These are phyloP conservation scores for Danio albolineatus DNA, from an alignment of 2,797 vertebrate species.

Conservation along the genomic window DNA sequence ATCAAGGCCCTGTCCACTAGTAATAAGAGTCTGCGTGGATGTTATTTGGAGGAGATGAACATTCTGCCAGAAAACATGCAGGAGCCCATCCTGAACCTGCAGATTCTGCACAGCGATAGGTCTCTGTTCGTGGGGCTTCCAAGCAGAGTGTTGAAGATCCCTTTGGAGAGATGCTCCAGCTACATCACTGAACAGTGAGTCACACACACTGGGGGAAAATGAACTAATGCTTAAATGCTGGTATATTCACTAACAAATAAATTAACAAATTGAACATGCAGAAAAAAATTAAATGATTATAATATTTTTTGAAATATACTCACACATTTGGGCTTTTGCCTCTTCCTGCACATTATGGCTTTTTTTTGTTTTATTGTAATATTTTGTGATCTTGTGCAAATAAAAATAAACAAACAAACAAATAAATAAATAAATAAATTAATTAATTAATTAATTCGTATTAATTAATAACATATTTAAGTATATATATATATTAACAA, in stretches of 20 bases:
- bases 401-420: too few relatives aligned
- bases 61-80: constrained; percentile 82
- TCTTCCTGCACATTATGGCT: too few relatives aligned
- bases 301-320: too few relatives aligned
- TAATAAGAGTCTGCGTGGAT: constrained; percentile 85
- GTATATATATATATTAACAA: neutral
- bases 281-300: too few relatives aligned
- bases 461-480: neutral
- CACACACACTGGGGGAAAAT: neutral
- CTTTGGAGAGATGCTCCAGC: constrained; percentile 83
- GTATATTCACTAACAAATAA: too few relatives aligned
- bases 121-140: constrained; percentile 89
- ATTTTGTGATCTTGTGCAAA: too few relatives aligned
- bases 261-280: too few relatives aligned
- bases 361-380: too few relatives aligned
- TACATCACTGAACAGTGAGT: constrained; percentile 72
- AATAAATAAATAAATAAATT: too few relatives aligned
- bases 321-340: too few relatives aligned
- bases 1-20: constrained; percentile 89
- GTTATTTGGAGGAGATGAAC: constrained; percentile 92
- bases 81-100: constrained; percentile 86
- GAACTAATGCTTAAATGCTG: too few relatives aligned
- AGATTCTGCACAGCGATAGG: constrained; percentile 89
- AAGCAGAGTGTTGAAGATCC: constrained; percentile 88
- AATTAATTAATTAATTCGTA: too few relatives aligned